A percentile compares a stretch with the other conserved stretches of the same genome.
These are phyloP conservation scores for Drosophila rubida DNA, from an alignment of 2,888 invertebrate species.

Conservation along the genomic window DNA sequence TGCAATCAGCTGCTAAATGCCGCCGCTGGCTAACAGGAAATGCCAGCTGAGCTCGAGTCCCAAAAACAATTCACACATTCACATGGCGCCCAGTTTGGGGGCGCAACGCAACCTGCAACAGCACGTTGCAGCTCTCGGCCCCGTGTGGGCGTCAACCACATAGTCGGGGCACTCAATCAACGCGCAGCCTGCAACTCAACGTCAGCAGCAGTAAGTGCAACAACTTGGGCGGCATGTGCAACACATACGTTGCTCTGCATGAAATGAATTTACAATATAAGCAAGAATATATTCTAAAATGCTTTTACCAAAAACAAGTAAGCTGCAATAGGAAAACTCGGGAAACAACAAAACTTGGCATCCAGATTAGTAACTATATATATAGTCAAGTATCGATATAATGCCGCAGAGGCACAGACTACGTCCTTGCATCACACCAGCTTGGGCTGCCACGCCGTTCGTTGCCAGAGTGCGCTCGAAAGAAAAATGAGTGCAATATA, in stretches of 20 bases:
- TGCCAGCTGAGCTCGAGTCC: slow-evolving; percentile 26
- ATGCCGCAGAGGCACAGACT: no score
- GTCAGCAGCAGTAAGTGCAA: slow-evolving; percentile 2
- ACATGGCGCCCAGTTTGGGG: slow-evolving; percentile 14
- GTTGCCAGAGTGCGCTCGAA: not conserved
- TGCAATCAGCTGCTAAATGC: slow-evolving; percentile 54
- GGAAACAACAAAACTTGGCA: no score
- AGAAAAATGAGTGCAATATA: slow-evolving; percentile 46
- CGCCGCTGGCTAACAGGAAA: slow-evolving; percentile 51
- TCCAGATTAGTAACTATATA: no score
- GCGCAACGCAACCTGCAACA: not conserved
- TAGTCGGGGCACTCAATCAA: slow-evolving; percentile 40
- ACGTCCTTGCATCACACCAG: no score
- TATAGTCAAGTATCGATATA: no score
- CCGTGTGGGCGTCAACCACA: slow-evolving; percentile 44
- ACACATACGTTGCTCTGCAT: no score
- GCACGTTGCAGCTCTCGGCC: slow-evolving; percentile 7
- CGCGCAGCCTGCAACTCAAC: not conserved
- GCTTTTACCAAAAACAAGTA: no score
- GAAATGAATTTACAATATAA: no score
- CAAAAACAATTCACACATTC: slow-evolving; percentile 32
- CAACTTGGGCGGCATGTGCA: not conserved
- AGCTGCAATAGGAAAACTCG: no score
- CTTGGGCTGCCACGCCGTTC: no score
- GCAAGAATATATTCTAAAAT: no score